A percentile compares a stretch with the other conserved stretches of the same genome.
phyloP scores from a whole-genome alignment of 2,888 invertebrate genomes.

The Agrochola macilenta region DNA sequence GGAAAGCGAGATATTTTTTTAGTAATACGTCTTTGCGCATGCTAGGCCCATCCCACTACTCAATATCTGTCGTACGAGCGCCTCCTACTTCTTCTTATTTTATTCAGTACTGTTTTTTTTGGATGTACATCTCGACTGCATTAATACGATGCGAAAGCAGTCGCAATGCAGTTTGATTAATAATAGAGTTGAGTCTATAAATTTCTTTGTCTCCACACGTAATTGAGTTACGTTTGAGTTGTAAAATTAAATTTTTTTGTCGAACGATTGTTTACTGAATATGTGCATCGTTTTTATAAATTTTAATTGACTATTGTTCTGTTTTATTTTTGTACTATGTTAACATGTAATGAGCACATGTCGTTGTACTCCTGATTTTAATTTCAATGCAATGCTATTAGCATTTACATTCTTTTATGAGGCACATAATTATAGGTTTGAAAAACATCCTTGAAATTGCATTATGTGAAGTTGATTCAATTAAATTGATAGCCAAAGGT shows the following conservation, averaged over 20 bases:
- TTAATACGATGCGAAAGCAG: constrained; percentile 80
- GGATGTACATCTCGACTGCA: constrained; percentile 85
- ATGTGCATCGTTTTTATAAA: constrained; percentile 53
- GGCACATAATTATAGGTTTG: constrained; percentile 37
- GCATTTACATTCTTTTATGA: constrained; percentile 42
- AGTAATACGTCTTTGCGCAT: constrained; percentile 89
- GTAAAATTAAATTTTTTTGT: constrained; percentile 45
- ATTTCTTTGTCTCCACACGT: constrained; percentile 59
- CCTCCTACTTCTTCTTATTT: constrained; percentile 90
- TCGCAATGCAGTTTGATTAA: constrained; percentile 89
- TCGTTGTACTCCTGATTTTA: constrained; percentile 42
- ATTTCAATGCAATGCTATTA: constrained; percentile 54
- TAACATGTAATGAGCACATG: constrained; percentile 50
- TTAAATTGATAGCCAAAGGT: constrained; percentile 32
- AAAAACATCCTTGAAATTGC: constrained; percentile 46
- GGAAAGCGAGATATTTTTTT: constrained; percentile 75
- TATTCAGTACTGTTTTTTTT: constrained; percentile 86
- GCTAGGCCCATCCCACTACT: constrained; percentile 90
- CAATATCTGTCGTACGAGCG: constrained; percentile 89
- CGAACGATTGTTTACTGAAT: constrained; percentile 36
- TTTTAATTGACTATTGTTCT: constrained; percentile 62
- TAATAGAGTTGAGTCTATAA: constrained; percentile 76
- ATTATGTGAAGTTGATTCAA: constrained; percentile 23
- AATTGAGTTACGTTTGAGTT: constrained; percentile 54
- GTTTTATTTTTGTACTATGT: constrained; percentile 53